Percentiles rank a stretch among this genome's conserved stretches.
phyloP scores from a whole-genome alignment of 1,140 invertebrate species.

The Drosophila nasuta region DNA sequence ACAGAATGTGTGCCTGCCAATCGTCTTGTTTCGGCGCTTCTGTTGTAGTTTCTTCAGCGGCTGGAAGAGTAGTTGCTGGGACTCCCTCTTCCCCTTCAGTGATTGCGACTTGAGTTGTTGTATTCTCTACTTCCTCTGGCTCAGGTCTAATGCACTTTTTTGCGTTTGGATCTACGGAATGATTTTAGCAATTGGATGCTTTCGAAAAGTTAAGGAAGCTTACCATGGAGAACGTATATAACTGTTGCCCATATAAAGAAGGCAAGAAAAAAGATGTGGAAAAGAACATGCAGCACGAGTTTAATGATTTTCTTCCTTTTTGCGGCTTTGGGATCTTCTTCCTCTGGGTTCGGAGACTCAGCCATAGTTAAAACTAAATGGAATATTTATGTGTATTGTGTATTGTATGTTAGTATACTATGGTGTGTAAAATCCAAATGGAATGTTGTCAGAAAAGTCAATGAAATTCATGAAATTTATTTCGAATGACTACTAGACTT shows the following conservation, averaged over 20 bases:
- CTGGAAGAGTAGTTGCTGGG: neutral
- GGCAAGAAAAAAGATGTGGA: conserved; percentile 40
- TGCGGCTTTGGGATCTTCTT: neutral
- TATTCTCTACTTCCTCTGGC: neutral
- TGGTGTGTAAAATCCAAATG: neutral
- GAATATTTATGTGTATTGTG: neutral
- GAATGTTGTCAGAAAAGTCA: neutral
- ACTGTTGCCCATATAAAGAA: conserved; percentile 39
- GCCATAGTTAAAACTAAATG: neutral
- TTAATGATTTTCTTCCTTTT: neutral
- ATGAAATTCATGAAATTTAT: neutral
- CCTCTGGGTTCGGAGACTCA: neutral
- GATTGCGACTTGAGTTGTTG: too few species aligned
- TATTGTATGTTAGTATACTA: neutral
- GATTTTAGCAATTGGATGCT: neutral
- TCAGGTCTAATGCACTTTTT: neutral
- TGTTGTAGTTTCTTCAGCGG: neutral
- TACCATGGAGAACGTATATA: conserved; percentile 19
- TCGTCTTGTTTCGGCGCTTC: neutral
- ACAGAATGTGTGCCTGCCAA: conserved; percentile 25
- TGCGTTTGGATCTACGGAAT: neutral
- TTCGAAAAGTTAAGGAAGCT: neutral
- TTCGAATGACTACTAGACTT: neutral
- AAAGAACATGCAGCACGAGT: conserved; percentile 15
- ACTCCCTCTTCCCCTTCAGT: neutral